A percentile compares a stretch with the other conserved stretches of the same genome.
phyloP scores from a whole-genome alignment of 2,113 vertebrate species.

The Plestiodon gilberti region DNA sequence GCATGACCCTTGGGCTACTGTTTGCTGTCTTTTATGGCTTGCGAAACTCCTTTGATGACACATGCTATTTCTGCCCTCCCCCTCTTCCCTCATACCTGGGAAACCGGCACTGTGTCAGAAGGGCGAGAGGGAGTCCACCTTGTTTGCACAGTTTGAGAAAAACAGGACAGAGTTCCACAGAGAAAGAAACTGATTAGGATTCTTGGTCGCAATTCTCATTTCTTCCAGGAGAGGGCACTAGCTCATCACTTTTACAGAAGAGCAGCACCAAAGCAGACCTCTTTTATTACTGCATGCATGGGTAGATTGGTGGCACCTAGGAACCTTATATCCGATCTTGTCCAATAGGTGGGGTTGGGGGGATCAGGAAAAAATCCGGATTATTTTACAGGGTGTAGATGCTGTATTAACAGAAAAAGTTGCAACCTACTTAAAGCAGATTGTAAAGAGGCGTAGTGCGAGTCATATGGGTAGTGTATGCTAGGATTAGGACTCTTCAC shows the following conservation, averaged over 20 bases:
- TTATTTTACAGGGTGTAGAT: no score
- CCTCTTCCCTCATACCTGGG: background rate
- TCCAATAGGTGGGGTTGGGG: no score
- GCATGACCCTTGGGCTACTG: slow-evolving; percentile 25
- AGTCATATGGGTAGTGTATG: no score
- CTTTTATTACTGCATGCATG: background rate
- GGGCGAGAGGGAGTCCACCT: background rate
- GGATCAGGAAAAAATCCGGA: no score
- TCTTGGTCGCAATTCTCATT: background rate
- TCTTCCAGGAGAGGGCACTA: background rate
- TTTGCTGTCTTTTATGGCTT: slow-evolving; percentile 39
- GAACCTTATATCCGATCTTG: no score
- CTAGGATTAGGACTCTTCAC: no score
- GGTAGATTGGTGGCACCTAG: no score
- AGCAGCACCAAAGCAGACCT: background rate
- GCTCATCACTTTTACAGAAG: background rate
- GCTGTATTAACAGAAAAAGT: no score
- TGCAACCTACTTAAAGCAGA: no score
- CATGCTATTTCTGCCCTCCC: background rate
- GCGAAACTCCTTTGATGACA: slow-evolving; percentile 38
- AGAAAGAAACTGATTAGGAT: background rate
- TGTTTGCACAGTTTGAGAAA: background rate
- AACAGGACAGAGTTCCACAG: background rate
- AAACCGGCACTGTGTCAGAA: background rate
- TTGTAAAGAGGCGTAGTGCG: no score